Conservation (phyloP, 35 echinoderm and acorn worm genomes). For the Apostichopus parvimensis region DNA sequence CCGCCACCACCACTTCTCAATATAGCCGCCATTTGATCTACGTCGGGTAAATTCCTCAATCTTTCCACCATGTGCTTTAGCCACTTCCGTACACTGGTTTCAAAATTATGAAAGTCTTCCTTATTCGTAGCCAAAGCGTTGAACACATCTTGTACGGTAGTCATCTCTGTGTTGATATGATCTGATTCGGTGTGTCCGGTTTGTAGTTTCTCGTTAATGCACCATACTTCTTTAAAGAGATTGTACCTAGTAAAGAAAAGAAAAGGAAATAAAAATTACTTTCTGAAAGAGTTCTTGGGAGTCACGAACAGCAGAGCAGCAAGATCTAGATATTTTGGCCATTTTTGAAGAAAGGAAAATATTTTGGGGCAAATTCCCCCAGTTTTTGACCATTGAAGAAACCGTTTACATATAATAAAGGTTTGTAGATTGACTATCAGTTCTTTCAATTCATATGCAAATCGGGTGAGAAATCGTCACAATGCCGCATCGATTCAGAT, state of each 20-base stretch:
- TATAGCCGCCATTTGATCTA: not conserved
- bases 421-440: too few relatives aligned
- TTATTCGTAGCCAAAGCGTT: conserved; percentile 37
- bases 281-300: too few relatives aligned
- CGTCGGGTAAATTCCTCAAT: conserved; percentile 11
- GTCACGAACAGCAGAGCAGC: too few relatives aligned
- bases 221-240: conserved; percentile 44
- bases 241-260: conserved; percentile 7
- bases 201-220: conserved; percentile 34
- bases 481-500: too few relatives aligned
- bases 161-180: conserved; percentile 31
- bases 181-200: conserved; percentile 23
- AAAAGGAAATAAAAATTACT: not conserved
- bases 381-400: too few relatives aligned
- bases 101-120: conserved; percentile 1
- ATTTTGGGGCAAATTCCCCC: too few relatives aligned
- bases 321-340: too few relatives aligned
- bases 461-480: too few relatives aligned
- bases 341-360: too few relatives aligned
- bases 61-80: conserved; percentile 36
- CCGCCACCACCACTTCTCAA: not conserved
- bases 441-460: too few relatives aligned
- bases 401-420: too few relatives aligned
- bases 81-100: not conserved
- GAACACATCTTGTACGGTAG: conserved; percentile 17